These are phyloP conservation scores for Acanthaster planci DNA, from an alignment of 35 echinoderm and acorn worm genomes.

Conservation along the genomic window DNA sequence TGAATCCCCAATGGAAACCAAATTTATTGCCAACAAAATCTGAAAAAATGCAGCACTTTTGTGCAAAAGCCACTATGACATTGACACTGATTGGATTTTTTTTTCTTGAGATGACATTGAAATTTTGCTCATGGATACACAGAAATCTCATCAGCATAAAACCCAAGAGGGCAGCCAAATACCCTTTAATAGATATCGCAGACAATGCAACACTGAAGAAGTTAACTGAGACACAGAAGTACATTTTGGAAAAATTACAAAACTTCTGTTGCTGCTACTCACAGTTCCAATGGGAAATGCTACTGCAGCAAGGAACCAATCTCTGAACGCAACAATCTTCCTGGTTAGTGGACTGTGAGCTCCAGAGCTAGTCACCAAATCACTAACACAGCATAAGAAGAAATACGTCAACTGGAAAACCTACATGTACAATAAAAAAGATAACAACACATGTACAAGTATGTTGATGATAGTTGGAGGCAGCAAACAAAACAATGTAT, in stretches of 20 bases:
- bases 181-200: neutral
- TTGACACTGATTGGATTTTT: too few species aligned
- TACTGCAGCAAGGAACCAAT: conserved; percentile 79
- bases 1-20: too few species aligned
- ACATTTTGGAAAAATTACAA: neutral
- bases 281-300: conserved; percentile 84
- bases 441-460: neutral
- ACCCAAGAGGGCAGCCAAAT: neutral
- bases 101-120: too few species aligned
- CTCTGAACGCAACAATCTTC: conserved; percentile 56
- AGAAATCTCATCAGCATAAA: neutral
- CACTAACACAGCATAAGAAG: conserved; percentile 75
- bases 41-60: too few species aligned
- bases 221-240: neutral
- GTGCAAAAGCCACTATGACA: too few species aligned
- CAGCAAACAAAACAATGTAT: too few species aligned
- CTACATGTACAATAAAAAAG: conserved; percentile 55
- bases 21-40: too few species aligned
- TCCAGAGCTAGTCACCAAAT: conserved; percentile 62
- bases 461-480: too few species aligned
- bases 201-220: neutral
- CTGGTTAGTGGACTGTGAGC: conserved; percentile 44
- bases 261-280: conserved; percentile 26
- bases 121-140: neutral
- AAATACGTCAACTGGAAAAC: conserved; percentile 83